Percentiles rank a stretch among this genome's conserved stretches.
These are phyloP conservation scores for Polymixis flavicincta DNA, from an alignment of 2,888 invertebrate genomes.

Conservation along the genomic window DNA sequence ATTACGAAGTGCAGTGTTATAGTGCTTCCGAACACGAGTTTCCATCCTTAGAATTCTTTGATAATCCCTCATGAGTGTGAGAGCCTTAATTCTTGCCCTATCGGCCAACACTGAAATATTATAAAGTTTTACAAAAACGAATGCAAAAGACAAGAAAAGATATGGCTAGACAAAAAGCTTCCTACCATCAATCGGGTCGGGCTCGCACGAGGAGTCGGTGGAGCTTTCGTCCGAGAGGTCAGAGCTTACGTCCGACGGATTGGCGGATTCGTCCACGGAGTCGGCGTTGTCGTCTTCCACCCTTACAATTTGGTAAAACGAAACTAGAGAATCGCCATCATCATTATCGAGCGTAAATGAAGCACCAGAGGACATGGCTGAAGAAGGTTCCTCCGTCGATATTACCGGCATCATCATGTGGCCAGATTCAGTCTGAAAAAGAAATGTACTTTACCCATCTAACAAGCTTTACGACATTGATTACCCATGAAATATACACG, in stretches of 20 bases:
- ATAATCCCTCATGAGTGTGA: not conserved
- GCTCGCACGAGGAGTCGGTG: too few species aligned
- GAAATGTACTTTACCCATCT: not conserved
- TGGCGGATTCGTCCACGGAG: too few species aligned
- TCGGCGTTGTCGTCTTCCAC: too few species aligned
- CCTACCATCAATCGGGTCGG: not conserved
- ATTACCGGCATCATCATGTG: accelerated
- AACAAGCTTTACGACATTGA: not conserved
- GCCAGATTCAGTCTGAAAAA: not conserved
- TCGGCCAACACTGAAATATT: not conserved
- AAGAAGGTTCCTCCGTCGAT: too few species aligned
- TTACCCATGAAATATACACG: not conserved
- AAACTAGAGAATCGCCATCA: not conserved
- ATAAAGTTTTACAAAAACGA: not conserved
- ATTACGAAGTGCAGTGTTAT: accelerated
- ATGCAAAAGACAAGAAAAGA: not conserved
- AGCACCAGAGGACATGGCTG: too few species aligned
- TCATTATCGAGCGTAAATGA: too few species aligned
- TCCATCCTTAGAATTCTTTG: not conserved
- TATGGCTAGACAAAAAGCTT: not conserved
- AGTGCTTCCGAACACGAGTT: accelerated
- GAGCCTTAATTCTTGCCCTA: accelerated
- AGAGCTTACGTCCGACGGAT: too few species aligned
- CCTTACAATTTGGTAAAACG: too few species aligned
- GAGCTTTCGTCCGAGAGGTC: too few species aligned